Evolutionary conservation across 1,140 invertebrate genomes (phyloP), one percentile per base, ranked within the genome.

Genomic region (Drosophila busckii): DNA sequence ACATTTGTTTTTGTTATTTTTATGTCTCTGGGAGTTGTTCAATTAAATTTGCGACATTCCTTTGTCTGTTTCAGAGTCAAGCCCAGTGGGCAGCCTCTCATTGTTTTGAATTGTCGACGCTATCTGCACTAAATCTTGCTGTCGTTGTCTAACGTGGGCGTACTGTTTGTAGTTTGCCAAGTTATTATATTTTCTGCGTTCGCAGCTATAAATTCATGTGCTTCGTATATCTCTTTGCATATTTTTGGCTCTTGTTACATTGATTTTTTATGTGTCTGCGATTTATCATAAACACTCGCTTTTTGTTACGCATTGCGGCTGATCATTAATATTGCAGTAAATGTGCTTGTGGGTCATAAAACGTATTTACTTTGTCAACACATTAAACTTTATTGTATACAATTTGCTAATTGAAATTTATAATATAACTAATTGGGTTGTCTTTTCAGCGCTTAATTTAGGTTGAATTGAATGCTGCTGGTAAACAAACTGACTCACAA

Each of bases 21-120:
- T n/a, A n/a, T n/a, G n/a, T n/a, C n/a, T n/a, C n/a, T n/a, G n/a
- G 60, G 48, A 60, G 61, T 66, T 76, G 71, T 78, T 78, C 66
- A 70, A 76, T 76, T 78, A 76, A 70, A 58, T 76, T 59, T 42
- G 28, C 70, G 40, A 59, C 58, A 69, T 63, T 59, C 19, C 37
- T 56, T 45, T 69, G 60, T 56, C 20, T n/a, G n/a, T n/a, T n/a
- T n/a, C n/a, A n/a, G n/a, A 38, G 23, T 31, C 23, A 12, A 15
- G 17, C 23, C 29, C 46, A 35, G 2, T 48, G 31, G 40, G 29
- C 35, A 19, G 22, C 22, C 13, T 37, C 42, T 16, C 19, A 23
- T 38, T 56, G 42, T 40, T 56, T 29, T 56, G 19, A 40, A 49
- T 25, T 15, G 19, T 9, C 28, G 31, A 35, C 26, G n/a, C 52